phyloP scores from a whole-genome alignment of 92 coral and sea anemone genomes.

The Epizoanthus scotinus region DNA sequence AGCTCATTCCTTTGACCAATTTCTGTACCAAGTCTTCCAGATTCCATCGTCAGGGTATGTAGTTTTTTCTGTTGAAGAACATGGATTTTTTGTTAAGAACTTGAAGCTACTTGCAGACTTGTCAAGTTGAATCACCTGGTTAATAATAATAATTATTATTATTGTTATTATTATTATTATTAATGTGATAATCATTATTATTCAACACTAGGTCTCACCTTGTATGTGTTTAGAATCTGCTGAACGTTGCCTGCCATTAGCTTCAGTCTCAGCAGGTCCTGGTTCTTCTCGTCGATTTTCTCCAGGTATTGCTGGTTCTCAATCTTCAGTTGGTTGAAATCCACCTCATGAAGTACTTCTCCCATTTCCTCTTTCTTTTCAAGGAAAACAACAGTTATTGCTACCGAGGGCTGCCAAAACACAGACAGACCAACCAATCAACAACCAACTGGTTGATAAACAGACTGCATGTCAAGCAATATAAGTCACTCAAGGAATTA shows the following conservation, averaged over 20 bases:
- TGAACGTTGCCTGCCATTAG: slow-evolving; percentile 94
- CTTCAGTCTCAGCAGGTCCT: slow-evolving; percentile 91
- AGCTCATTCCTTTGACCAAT: slow-evolving; percentile 88
- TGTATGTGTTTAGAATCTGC: slow-evolving; percentile 93
- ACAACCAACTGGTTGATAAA: too few species aligned
- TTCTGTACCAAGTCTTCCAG: slow-evolving; percentile 81
- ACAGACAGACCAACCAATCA: not conserved
- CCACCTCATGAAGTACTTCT: slow-evolving; percentile 97
- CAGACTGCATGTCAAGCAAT: too few species aligned
- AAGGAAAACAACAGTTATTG: slow-evolving; percentile 1
- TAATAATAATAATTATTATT: too few species aligned
- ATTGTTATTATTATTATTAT: too few species aligned
- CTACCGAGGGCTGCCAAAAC: not conserved
- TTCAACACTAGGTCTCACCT: slow-evolving; percentile 54
- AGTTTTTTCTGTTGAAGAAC: slow-evolving; percentile 75
- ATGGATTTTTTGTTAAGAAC: not conserved
- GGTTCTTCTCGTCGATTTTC: slow-evolving; percentile 97
- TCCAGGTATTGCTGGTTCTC: slow-evolving; percentile 99
- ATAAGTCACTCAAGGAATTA: too few species aligned
- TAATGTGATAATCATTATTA: not conserved
- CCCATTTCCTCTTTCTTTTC: slow-evolving; percentile 99
- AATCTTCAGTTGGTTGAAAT: slow-evolving; percentile 95
- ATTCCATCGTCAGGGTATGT: slow-evolving; percentile 94
- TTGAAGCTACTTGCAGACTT: not conserved
- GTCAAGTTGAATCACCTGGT: not conserved